Conservation (phyloP, 2,888 invertebrate species). For the Tipula lateralis region DNA sequence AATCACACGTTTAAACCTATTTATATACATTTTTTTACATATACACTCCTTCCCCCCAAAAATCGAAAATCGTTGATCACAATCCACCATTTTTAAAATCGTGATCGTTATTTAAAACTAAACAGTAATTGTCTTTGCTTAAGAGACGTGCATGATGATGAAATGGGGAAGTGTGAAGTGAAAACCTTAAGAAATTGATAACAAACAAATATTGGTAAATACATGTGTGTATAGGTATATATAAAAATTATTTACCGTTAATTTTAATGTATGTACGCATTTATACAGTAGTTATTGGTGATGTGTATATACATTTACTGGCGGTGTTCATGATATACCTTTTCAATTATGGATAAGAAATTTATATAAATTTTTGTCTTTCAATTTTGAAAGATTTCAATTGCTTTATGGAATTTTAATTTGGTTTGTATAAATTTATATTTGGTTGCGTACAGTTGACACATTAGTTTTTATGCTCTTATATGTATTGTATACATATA, state of each 20-base stretch:
- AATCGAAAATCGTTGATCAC: neutral
- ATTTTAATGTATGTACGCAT: neutral
- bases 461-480: no score
- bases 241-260: neutral
- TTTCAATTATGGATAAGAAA: neutral
- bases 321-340: neutral
- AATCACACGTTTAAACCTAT: neutral
- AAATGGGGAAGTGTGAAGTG: constrained; percentile 19
- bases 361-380: neutral
- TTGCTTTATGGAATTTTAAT: constrained; percentile 14
- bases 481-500: neutral
- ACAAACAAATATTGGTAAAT: neutral
- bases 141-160: neutral
- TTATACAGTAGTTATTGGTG: neutral
- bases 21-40: neutral
- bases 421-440: neutral
- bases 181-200: constrained; percentile 24
- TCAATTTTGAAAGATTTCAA: constrained; percentile 6
- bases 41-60: neutral
- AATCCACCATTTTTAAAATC: neutral
- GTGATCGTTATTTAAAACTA: neutral
- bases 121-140: constrained; percentile 7
- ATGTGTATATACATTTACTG: neutral
- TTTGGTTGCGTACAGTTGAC: neutral
- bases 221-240: neutral